Percentiles rank a stretch among this genome's conserved stretches.
phyloP scores from a whole-genome alignment of 2,113 vertebrate species.

The Dicerorhinus sumatrensis region DNA sequence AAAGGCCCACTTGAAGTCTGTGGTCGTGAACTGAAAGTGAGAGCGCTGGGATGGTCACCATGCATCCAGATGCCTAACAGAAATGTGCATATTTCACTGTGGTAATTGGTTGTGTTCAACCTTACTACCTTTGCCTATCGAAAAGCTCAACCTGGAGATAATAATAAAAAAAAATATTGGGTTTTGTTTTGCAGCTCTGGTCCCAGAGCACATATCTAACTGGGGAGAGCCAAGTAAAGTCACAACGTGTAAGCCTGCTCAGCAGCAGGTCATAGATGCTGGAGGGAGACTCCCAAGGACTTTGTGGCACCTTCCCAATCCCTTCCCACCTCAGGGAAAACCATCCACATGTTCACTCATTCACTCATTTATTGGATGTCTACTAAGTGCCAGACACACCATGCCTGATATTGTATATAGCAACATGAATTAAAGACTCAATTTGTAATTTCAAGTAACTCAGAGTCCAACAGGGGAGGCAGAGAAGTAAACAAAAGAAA shows the following conservation, averaged over 20 bases:
- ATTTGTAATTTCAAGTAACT: background rate
- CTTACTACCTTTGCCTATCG: background rate
- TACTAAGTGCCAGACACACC: background rate
- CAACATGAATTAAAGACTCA: background rate
- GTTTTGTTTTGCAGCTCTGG: background rate
- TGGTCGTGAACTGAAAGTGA: background rate
- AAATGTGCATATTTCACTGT: background rate
- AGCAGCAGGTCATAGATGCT: background rate
- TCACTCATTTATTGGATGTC: background rate
- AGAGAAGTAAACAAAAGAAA: background rate
- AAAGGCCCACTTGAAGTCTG: background rate
- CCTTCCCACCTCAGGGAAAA: background rate
- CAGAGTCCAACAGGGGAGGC: background rate
- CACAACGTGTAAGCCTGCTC: background rate
- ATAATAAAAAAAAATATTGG: background rate
- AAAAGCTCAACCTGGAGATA: background rate
- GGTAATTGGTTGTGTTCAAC: background rate
- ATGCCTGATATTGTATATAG: background rate
- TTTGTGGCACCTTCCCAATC: background rate
- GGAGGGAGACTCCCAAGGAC: background rate
- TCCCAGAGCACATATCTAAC: background rate
- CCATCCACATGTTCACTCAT: background rate
- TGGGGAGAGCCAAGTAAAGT: background rate
- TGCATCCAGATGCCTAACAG: rapidly evolving
- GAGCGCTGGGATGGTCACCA: background rate